Evolutionary conservation across 1,140 invertebrate genomes (phyloP), one percentile per base, ranked within the genome.

Genomic region (Eubasilissa regina): DNA sequence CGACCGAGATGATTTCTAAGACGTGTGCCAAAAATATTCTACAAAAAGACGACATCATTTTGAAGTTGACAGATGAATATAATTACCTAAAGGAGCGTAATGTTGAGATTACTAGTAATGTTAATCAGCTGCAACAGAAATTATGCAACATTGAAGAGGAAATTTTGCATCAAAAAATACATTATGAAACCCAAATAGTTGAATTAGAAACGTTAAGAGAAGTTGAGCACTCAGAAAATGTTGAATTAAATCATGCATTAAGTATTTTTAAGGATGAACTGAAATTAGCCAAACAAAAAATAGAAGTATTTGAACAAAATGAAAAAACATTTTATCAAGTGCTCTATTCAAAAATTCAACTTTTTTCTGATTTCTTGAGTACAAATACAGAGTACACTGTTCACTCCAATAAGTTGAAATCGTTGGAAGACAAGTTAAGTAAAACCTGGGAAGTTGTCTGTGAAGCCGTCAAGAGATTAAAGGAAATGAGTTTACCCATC

Each of bases 1-100:
- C 74, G 1, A 75, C 74, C 1, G 74, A 75, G 45, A 75, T 75
- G 74, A 75, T 75, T 43, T 75, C 74, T 11, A 75, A 75, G 56
- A 60, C 74, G 4, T 75, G 74, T n/a, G 74, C 74, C 19, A 60
- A 60, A 45, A 75, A 47, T 60, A 75, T 75, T 60, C 45, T 75
- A n/a, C 25, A 75, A 47, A 75, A 75, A 25, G 74, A 75, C 62
- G 74, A 75, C 0, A 77, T 15, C 48, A 64, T 75, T 10, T 44
- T 75, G 21, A 60, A 75, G 19, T 47, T 75, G 15, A 75, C 9
- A 10, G 58, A 47, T 11, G 12, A 58, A 43, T 62, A 45, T 17
- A 19, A 62, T 45, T 43, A 45, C 12, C 55, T 75, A 13, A 62
- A 62, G 43, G 55, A 75, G 10, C 25, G 62, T 7, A 75, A 51